A percentile compares a stretch with the other conserved stretches of the same genome.
phyloP scores from a whole-genome alignment of 2,888 invertebrate genomes.

The Aspidapion aeneum region DNA sequence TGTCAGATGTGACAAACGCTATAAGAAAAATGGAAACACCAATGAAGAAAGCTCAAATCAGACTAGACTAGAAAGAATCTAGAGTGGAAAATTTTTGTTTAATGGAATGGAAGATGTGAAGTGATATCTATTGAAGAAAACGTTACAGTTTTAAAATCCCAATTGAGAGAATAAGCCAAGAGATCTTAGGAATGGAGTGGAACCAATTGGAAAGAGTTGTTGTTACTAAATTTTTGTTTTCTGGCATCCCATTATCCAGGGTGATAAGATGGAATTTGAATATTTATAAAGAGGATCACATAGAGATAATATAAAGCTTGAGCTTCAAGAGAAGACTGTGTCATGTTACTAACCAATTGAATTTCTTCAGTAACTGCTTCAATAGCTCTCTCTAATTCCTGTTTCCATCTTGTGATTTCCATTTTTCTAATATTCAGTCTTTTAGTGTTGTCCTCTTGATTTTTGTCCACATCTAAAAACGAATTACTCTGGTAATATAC shows the following conservation, averaged over 20 bases:
- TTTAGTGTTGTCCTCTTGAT: slow-evolving; percentile 55
- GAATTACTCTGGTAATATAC: no score
- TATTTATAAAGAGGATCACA: no score
- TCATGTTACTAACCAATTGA: no score
- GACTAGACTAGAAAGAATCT: slow-evolving; percentile 67
- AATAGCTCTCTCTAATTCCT: slow-evolving; percentile 65
- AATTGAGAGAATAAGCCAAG: background rate
- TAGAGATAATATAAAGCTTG: no score
- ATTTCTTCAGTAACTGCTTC: slow-evolving; percentile 66
- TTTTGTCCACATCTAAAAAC: slow-evolving; percentile 40
- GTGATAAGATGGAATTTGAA: no score
- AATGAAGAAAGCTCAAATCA: slow-evolving; percentile 68
- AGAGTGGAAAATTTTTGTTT: slow-evolving; percentile 74
- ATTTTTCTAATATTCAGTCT: slow-evolving; percentile 60
- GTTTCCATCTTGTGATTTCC: slow-evolving; percentile 69
- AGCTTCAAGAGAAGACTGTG: no score
- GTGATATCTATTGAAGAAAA: background rate
- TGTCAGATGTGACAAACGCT: slow-evolving; percentile 66
- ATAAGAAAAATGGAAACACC: slow-evolving; percentile 64
- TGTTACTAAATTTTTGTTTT: no score
- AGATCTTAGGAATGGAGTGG: background rate
- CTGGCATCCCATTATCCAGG: no score
- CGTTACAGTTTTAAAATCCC: background rate
- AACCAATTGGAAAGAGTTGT: no score
- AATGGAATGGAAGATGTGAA: background rate